A percentile compares a stretch with the other conserved stretches of the same genome.
These are phyloP conservation scores for Lepidocolaptes lacrymiger DNA, from an alignment of 2,797 vertebrate species.

Conservation along the genomic window DNA sequence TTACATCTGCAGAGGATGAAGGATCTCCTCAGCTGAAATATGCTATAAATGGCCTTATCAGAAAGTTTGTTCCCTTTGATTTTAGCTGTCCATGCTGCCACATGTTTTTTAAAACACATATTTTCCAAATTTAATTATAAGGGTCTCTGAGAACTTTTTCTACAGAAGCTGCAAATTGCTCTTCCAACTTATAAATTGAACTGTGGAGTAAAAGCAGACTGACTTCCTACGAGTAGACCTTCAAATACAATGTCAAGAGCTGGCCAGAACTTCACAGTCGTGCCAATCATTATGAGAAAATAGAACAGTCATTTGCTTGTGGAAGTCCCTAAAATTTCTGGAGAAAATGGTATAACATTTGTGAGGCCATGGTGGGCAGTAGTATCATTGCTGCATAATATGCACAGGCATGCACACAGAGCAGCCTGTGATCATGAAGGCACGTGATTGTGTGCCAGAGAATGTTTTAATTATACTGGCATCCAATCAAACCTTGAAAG, in stretches of 20 bases:
- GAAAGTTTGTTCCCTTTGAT: neutral
- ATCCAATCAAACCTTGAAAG: constrained; percentile 1
- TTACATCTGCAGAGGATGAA: neutral
- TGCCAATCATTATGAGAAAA: neutral
- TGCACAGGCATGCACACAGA: neutral
- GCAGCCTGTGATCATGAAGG: neutral
- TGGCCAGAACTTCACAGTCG: neutral
- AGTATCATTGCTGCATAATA: neutral
- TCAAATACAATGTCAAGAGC: neutral
- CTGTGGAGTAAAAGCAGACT: neutral
- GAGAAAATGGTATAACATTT: neutral
- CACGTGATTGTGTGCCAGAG: neutral
- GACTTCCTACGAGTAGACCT: neutral
- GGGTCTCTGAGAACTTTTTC: neutral
- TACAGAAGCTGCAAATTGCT: neutral
- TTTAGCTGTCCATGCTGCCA: neutral
- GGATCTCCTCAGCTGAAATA: neutral
- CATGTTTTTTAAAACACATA: neutral
- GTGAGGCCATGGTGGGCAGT: neutral
- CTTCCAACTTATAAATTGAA: neutral
- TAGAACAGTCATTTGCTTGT: neutral
- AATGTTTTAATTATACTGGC: constrained; percentile 26
- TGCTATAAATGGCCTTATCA: neutral
- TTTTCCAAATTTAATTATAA: neutral
- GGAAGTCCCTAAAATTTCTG: neutral